Evolutionary conservation across 2,888 invertebrate species (phyloP).

Genomic region (Aethes cnicana): DNA sequence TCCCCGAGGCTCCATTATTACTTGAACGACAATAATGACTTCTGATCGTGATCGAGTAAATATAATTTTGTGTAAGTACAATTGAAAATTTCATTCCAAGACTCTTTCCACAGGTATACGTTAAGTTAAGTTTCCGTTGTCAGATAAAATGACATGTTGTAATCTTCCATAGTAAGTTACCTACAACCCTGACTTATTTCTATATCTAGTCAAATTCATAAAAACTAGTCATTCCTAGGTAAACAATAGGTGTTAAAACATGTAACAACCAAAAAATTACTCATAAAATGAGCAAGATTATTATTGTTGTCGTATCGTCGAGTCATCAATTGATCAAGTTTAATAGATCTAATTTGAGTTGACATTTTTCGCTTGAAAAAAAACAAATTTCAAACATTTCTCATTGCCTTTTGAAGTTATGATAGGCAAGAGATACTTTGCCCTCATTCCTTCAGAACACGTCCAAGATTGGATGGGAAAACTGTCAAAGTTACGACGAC

Average conservation of each 20-base stretch:
- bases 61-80: background rate
- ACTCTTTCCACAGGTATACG: too few species aligned
- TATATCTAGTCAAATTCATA: background rate
- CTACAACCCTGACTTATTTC: background rate
- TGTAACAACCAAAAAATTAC: too few species aligned
- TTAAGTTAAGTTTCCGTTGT: too few species aligned
- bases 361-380: background rate
- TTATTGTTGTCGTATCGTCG: too few species aligned
- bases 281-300: too few species aligned
- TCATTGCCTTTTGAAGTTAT: slow-evolving; percentile 11
- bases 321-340: too few species aligned
- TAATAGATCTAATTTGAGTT: background rate
- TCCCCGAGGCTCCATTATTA: background rate
- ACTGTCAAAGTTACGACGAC: slow-evolving; percentile 28
- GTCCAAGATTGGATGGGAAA: slow-evolving; percentile 21
- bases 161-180: too few species aligned
- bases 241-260: too few species aligned
- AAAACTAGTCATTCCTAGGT: too few species aligned
- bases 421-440: slow-evolving; percentile 11
- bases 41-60: slow-evolving; percentile 2
- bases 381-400: slow-evolving; percentile 10
- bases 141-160: too few species aligned
- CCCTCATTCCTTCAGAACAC: slow-evolving; percentile 8
- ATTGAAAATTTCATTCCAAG: too few species aligned
- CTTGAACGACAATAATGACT: background rate